These are phyloP conservation scores for Odontocerum albicorne DNA, from an alignment of 2,888 invertebrate species.

Conservation along the genomic window DNA sequence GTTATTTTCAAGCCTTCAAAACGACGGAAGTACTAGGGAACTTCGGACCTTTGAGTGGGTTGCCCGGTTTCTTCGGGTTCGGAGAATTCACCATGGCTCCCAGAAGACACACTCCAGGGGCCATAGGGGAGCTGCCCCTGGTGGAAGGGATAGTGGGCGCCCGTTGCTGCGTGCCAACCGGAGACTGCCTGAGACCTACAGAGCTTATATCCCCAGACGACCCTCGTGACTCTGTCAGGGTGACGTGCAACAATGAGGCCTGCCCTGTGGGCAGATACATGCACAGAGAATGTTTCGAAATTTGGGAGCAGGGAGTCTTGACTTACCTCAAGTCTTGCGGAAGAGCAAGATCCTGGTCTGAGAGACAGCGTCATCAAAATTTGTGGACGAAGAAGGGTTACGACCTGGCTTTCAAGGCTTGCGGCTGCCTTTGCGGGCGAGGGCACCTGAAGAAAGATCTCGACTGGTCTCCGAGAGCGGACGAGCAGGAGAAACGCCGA, in stretches of 20 bases:
- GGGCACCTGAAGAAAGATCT: constrained; percentile 94
- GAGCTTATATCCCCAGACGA: constrained; percentile 66
- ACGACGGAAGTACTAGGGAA: constrained; percentile 22
- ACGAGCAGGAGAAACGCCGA: constrained; percentile 54
- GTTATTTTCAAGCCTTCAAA: constrained; percentile 12
- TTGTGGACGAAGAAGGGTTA: constrained; percentile 98
- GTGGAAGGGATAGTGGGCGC: constrained; percentile 43
- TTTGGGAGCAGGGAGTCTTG: constrained; percentile 89
- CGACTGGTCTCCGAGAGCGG: constrained; percentile 74
- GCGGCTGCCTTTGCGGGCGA: constrained; percentile 89
- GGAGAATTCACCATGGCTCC: constrained; percentile 47
- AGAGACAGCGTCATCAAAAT: constrained; percentile 91
- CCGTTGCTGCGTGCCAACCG: constrained; percentile 80
- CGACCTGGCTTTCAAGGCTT: constrained; percentile 93
- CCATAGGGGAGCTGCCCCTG: constrained; percentile 49
- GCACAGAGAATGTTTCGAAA: constrained; percentile 95
- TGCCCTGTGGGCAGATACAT: constrained; percentile 88
- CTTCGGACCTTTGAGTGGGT: constrained; percentile 18
- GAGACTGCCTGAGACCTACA: constrained; percentile 74
- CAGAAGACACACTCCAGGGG: constrained; percentile 54
- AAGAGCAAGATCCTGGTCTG: constrained; percentile 92
- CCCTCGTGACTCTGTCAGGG: constrained; percentile 75
- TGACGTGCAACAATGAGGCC: constrained; percentile 92
- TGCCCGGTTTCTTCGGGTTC: constrained; percentile 19
- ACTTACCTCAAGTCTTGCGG: constrained; percentile 89